Conservation (phyloP, 2,113 vertebrate species). For the Marmota monax region DNA sequence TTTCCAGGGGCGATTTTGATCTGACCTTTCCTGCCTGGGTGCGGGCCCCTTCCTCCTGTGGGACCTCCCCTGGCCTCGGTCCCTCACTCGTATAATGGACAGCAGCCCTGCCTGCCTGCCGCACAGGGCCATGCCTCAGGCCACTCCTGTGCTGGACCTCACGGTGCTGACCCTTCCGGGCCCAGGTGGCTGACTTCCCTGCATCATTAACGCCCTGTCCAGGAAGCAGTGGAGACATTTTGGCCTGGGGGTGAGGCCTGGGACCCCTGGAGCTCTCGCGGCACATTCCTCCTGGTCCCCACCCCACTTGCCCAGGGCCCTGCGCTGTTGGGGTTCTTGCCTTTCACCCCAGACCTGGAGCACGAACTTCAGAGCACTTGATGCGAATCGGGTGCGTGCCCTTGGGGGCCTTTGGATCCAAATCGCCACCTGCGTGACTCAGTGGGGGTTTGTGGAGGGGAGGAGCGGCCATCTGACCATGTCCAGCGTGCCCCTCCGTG, state of each 20-base stretch:
- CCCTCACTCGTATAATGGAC: background rate
- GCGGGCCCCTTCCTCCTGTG: no score
- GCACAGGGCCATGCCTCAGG: background rate
- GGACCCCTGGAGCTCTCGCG: background rate
- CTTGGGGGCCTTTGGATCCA: background rate
- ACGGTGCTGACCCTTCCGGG: fast-evolving
- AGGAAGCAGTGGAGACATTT: background rate
- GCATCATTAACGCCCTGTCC: background rate
- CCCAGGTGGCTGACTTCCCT: background rate
- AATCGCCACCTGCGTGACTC: background rate
- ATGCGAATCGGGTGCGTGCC: background rate
- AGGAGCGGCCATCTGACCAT: background rate
- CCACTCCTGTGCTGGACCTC: no score
- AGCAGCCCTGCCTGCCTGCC: background rate
- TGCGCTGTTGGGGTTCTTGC: background rate
- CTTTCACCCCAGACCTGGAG: background rate
- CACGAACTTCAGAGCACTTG: background rate
- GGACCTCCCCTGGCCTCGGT: background rate
- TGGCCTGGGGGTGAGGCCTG: background rate
- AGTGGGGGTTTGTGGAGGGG: background rate
- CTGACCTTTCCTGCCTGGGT: background rate
- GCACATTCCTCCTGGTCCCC: background rate
- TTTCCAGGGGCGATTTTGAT: background rate
- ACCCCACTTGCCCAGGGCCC: background rate
- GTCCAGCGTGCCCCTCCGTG: fast-evolving